Percentiles rank a stretch among this genome's conserved stretches.
Conservation (phyloP, 2,113 vertebrate genomes). For the Thunnus maccoyii region DNA sequence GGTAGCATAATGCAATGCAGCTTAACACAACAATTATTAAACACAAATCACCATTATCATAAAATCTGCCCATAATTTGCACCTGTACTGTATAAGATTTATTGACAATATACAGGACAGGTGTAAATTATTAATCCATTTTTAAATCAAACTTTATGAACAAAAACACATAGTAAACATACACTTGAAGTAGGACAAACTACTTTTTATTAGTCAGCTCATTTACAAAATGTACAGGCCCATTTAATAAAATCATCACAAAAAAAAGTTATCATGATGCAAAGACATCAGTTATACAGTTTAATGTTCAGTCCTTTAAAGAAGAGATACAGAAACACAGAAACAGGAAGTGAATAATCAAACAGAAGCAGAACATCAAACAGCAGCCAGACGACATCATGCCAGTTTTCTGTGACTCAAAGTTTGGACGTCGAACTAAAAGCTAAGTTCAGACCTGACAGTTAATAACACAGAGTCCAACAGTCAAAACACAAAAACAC, state of each 20-base stretch:
- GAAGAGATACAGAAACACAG: constrained; percentile 26
- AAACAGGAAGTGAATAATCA: not conserved
- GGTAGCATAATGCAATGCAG: too few relatives aligned
- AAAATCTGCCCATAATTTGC: too few relatives aligned
- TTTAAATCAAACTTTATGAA: too few relatives aligned
- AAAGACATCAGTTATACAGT: constrained; percentile 36
- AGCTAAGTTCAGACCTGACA: constrained; percentile 1
- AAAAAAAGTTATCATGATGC: constrained; percentile 27
- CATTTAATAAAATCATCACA: constrained; percentile 55
- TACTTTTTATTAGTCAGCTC: constrained; percentile 72
- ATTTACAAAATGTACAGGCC: constrained; percentile 80
- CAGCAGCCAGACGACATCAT: constrained; percentile 1
- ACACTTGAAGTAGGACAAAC: constrained; percentile 51
- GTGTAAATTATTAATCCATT: too few relatives aligned
- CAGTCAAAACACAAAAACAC: not conserved
- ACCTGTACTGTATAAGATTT: too few relatives aligned
- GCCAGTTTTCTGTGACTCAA: not conserved
- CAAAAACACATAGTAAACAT: not conserved
- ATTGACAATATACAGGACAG: too few relatives aligned
- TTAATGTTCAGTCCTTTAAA: constrained; percentile 23
- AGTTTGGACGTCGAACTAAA: not conserved
- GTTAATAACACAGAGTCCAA: not conserved
- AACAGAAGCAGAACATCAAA: constrained; percentile 27
- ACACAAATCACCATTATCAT: too few relatives aligned
- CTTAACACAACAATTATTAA: too few relatives aligned